These are phyloP conservation scores for Xestia sexstrigata DNA, from an alignment of 2,888 invertebrate species.

Conservation along the genomic window DNA sequence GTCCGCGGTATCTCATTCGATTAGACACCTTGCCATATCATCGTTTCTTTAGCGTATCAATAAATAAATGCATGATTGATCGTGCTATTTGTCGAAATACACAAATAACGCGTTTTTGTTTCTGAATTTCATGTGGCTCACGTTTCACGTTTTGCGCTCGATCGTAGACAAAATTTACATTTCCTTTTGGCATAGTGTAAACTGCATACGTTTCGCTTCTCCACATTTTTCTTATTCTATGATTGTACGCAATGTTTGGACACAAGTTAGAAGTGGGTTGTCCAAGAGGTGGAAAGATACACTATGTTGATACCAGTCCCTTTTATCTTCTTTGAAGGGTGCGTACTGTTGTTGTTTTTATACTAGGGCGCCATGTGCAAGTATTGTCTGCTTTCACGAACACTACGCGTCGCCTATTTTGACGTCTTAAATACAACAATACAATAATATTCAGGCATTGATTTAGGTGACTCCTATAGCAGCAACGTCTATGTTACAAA, in stretches of 20 bases:
- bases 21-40: no score
- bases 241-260: slow-evolving; percentile 39
- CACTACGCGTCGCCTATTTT: background rate
- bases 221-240: slow-evolving; percentile 25
- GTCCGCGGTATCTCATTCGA: no score
- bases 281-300: slow-evolving; percentile 63
- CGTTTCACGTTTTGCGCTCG: no score
- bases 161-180: background rate
- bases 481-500: background rate
- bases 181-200: background rate
- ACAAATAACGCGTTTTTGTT: background rate
- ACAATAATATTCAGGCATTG: background rate
- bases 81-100: background rate
- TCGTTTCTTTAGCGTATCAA: background rate
- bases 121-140: background rate
- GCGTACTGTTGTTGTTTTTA: slow-evolving; percentile 32
- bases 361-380: background rate
- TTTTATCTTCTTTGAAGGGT: slow-evolving; percentile 49
- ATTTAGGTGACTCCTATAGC: background rate
- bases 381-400: background rate
- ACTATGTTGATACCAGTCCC: slow-evolving; percentile 55
- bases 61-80: background rate
- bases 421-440: background rate
- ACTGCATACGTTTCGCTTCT: slow-evolving; percentile 12
- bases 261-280: slow-evolving; percentile 43